phyloP scores from a whole-genome alignment of 2,113 vertebrate genomes.

The Mohoua ochrocephala region DNA sequence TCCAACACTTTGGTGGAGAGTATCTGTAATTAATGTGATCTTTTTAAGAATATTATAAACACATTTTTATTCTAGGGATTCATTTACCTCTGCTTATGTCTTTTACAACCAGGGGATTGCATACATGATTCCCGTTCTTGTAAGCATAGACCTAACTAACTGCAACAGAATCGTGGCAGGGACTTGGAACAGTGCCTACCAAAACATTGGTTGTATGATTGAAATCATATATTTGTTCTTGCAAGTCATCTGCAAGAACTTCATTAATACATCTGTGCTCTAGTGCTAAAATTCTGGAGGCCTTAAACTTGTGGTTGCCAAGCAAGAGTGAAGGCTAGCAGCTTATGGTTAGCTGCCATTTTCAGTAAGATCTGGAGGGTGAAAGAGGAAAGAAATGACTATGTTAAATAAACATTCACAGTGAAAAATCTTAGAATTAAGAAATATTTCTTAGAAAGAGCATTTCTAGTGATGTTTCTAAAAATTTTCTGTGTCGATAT shows the following conservation, averaged over 20 bases:
- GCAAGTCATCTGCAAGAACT: background rate
- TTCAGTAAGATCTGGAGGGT: background rate
- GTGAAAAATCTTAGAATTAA: background rate
- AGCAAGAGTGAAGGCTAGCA: background rate
- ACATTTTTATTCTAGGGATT: background rate
- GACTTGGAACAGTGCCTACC: background rate
- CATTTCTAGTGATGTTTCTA: background rate
- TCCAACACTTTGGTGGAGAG: background rate
- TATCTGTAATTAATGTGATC: background rate
- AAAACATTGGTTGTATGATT: background rate
- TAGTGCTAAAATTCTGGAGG: background rate
- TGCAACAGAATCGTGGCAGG: background rate
- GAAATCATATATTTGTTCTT: background rate
- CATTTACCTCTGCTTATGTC: fast-evolving
- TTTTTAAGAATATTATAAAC: background rate
- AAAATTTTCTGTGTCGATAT: background rate
- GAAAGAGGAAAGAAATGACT: background rate
- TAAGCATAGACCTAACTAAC: background rate
- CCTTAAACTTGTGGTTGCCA: background rate
- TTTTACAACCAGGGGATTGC: background rate
- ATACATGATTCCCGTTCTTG: background rate
- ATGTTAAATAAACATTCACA: background rate
- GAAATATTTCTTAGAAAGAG: background rate
- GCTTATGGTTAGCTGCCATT: background rate
- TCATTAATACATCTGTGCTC: background rate